phyloP scores from a whole-genome alignment of 2,797 vertebrate species.

The Hippopotamyrus pictus region DNA sequence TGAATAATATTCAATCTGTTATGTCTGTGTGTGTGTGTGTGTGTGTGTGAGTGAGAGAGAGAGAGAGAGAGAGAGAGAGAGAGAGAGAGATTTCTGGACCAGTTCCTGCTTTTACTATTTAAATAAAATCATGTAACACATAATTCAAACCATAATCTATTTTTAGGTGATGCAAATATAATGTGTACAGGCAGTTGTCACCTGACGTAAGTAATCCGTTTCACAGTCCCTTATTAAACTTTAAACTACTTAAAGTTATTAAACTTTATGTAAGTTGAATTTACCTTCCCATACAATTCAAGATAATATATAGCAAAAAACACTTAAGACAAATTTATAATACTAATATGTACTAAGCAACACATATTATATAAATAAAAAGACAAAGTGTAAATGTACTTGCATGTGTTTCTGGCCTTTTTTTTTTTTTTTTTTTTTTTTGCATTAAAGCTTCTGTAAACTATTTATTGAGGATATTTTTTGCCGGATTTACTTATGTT shows the following conservation, averaged over 20 bases:
- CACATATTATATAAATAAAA: background rate
- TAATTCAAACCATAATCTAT: background rate
- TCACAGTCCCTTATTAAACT: background rate
- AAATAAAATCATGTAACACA: background rate
- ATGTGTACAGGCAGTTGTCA: background rate
- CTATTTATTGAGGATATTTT: background rate
- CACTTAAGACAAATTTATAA: background rate
- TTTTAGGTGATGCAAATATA: background rate
- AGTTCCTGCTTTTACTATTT: background rate
- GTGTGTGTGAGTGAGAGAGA: no score
- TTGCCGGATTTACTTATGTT: background rate
- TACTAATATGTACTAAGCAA: background rate
- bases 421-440: background rate
- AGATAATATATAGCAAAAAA: background rate
- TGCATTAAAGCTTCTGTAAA: background rate
- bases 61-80: background rate
- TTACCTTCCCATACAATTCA: background rate
- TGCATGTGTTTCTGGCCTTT: background rate
- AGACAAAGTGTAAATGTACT: background rate
- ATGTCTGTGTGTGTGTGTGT: background rate
- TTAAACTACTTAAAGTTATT: background rate
- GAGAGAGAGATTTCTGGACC: background rate
- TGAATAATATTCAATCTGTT: background rate
- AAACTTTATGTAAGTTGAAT: background rate
- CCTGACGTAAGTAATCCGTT: background rate